A percentile compares a stretch with the other conserved stretches of the same genome.
Evolutionary conservation across 2,113 vertebrate genomes (phyloP).

Genomic region (Carassius gibelio): DNA sequence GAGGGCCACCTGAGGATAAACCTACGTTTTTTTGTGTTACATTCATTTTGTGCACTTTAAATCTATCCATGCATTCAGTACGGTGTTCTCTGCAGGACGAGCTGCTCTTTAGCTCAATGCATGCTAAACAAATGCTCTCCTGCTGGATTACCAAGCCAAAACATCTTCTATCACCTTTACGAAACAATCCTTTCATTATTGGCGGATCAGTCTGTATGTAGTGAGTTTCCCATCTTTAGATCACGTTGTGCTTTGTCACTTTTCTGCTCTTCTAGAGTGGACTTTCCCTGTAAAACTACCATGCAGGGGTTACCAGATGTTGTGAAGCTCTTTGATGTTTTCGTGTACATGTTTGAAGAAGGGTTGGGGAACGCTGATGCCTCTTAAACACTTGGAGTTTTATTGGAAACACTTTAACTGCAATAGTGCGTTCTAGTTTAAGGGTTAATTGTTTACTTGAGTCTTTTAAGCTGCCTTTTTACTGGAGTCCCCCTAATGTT

Average conservation of each 20-base stretch:
- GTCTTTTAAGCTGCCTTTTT: neutral
- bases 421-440: neutral
- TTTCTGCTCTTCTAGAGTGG: neutral
- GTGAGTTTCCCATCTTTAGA: neutral
- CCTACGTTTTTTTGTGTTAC: neutral
- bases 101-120: no score
- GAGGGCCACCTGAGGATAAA: neutral
- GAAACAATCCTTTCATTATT: constrained; percentile 3
- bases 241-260: no score
- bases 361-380: neutral
- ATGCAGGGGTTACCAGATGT: neutral
- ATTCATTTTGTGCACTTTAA: neutral
- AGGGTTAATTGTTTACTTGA: neutral
- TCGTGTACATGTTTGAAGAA: neutral
- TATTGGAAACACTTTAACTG: neutral
- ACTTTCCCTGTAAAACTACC: neutral
- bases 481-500: neutral
- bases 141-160: no score
- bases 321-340: neutral
- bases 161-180: neutral
- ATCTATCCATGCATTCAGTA: neutral
- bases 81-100: no score
- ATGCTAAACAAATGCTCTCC: no score
- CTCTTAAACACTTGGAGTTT: neutral
- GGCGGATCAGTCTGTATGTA: neutral